Conservation (phyloP, 2,797 vertebrate species). For the Sylvia borin region DNA sequence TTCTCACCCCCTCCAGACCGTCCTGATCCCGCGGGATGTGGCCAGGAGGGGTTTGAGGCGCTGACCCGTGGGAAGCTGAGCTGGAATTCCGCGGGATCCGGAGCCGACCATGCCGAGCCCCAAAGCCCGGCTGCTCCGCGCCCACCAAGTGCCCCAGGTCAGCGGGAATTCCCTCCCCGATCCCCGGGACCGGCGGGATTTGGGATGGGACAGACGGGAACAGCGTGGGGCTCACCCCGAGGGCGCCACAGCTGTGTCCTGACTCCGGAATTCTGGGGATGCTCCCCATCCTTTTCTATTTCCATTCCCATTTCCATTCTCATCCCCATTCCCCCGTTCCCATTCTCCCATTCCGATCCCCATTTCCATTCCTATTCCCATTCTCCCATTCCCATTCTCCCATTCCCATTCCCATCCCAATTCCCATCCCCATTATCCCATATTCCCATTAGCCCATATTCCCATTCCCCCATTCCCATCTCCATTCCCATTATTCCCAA, state of each 20-base stretch:
- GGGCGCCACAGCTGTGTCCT: neutral
- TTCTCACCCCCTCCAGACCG: neutral
- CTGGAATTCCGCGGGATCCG: accelerated
- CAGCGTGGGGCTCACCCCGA: accelerated
- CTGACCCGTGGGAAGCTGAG: neutral
- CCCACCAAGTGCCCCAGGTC: constrained; percentile 92
- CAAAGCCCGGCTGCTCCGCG: constrained; percentile 81
- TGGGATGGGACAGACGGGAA: neutral
- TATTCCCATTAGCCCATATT: no score
- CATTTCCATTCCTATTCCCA: neutral
- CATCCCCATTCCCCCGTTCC: no score
- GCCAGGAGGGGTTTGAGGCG: neutral
- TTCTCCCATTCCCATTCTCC: no score
- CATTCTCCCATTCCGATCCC: no score
- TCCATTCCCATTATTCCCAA: no score
- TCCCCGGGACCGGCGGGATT: accelerated
- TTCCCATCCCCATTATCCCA: neutral
- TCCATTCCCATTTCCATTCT: no score
- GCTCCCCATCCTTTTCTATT: no score
- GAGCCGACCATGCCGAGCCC: constrained; percentile 80
- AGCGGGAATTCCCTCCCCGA: constrained; percentile 12
- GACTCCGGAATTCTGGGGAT: accelerated
- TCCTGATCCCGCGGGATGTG: accelerated
- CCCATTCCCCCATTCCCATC: neutral
- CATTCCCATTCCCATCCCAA: no score